phyloP scores from a whole-genome alignment of 2,113 vertebrate species.

The Panthera tigris region DNA sequence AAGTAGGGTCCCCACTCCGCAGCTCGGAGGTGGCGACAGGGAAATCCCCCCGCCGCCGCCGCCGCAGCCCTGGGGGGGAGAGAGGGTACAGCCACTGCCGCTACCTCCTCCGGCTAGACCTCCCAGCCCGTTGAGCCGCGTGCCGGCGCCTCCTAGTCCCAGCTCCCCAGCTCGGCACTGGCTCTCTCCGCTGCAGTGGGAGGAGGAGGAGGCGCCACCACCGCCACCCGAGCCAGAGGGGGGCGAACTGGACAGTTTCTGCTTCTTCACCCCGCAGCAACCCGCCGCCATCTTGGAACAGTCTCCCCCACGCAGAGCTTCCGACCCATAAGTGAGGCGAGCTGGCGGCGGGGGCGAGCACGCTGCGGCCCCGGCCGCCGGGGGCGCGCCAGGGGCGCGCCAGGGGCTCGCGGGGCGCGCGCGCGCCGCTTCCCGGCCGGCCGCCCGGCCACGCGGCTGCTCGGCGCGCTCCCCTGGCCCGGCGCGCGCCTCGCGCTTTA shows the following conservation, averaged over 20 bases:
- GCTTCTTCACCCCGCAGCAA: conserved; percentile 99
- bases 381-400: conserved; percentile 77
- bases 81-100: conserved; percentile 84
- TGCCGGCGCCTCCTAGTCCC: conserved; percentile 86
- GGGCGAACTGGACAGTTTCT: conserved; percentile 99
- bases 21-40: conserved; percentile 77
- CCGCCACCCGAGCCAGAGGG: conserved; percentile 90
- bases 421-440: neutral
- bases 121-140: conserved; percentile 89
- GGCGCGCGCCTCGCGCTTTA: conserved; percentile 35
- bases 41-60: conserved; percentile 74
- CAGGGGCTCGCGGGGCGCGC: conserved; percentile 49
- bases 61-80: conserved; percentile 76
- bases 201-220: conserved; percentile 80
- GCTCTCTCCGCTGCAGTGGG: conserved; percentile 89
- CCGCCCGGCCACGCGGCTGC: neutral
- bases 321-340: conserved; percentile 95
- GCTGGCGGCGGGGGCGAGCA: conserved; percentile 89
- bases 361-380: conserved; percentile 82
- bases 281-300: conserved; percentile 99
- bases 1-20: conserved; percentile 79
- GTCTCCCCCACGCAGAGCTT: conserved; percentile 95
- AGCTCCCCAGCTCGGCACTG: conserved; percentile 87
- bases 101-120: conserved; percentile 86
- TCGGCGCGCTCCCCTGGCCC: neutral